Evolutionary conservation across 2,888 invertebrate species (phyloP).

Genomic region (Physocephala rufipes): DNA sequence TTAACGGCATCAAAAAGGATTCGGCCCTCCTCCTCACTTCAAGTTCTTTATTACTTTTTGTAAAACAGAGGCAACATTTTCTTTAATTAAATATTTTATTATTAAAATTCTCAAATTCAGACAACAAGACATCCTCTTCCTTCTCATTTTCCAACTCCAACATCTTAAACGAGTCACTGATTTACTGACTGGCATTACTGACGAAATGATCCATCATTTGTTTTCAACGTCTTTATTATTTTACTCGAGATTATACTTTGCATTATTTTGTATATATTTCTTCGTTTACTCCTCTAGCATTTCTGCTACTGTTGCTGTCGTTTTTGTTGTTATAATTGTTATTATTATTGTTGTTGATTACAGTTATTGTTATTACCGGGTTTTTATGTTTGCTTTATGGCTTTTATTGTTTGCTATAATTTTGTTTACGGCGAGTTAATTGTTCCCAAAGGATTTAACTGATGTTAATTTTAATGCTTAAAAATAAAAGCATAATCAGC

Average conservation of each 20-base stretch:
- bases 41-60: neutral
- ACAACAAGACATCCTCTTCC: neutral
- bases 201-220: slow-evolving; percentile 13
- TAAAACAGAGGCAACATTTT: slow-evolving; percentile 13
- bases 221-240: slow-evolving; percentile 18
- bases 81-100: slow-evolving; percentile 33
- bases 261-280: no score
- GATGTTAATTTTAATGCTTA: slow-evolving; percentile 28
- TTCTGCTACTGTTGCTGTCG: no score
- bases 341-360: neutral
- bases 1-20: no score
- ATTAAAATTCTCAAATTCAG: neutral
- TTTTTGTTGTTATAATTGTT: slow-evolving; percentile 7
- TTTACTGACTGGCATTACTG: neutral
- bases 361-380: neutral
- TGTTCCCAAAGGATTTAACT: slow-evolving; percentile 38
- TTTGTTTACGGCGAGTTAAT: slow-evolving; percentile 39
- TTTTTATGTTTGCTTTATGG: neutral
- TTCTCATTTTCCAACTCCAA: neutral
- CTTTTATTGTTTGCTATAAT: slow-evolving; percentile 19
- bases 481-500: neutral
- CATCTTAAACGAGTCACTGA: neutral
- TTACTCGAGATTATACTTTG: slow-evolving; percentile 11
- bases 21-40: no score
- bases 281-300: neutral